Base-by-base conservation (phyloP, 2,113 vertebrate species). In the Ceyx margarethae region DNA sequence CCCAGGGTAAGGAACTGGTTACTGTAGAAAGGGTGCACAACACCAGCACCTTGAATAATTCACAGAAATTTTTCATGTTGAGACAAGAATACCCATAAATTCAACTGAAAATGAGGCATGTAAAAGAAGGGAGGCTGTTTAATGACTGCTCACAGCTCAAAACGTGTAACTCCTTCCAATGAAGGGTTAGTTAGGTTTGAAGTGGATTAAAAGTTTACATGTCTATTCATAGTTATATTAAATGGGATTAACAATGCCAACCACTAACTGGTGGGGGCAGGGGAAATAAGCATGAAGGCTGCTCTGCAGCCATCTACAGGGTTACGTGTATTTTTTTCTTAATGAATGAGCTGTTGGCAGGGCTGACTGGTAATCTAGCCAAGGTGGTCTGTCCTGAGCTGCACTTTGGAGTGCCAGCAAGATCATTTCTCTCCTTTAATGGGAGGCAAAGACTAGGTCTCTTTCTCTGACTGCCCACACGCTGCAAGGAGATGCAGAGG, bases 211-310 rank as follows among this genome's bases (percentile, higher is more conserved):
- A 87, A 58, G 71, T 87, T 79, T 90, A 71, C 23, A 12, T 58
- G 13, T 54, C 78, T 95, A 73, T 89, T 67, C 50, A 17, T 73
- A 89, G 81, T 80, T 82, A 76, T 4, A 3, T 73, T 66, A 89
- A 94, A 73, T 29, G 77, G 91, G 87, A 94, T 95, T 80, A 94
- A 51, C 67, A 51, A 67, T 35, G 54, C 60, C 81, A 82, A 15
- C 51, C 42, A 69, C 54, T 64, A 57, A 57, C 26, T 18, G 45
- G 29, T 65, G 37, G 19, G 58, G 64, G 28, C 43, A 81, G 71
- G 74, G 75, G 56, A 89, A 53, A 62, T 54, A 62, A 84, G 31
- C 46, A 16, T 10, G 17, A 33, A n/a, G 71, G 74, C 66, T 89
- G 66, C 60, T 79, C 80, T 72, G 66, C 62, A 83, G 76, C 79